phyloP scores from a whole-genome alignment of 2,113 vertebrate species.

The Ahaetulla prasina region DNA sequence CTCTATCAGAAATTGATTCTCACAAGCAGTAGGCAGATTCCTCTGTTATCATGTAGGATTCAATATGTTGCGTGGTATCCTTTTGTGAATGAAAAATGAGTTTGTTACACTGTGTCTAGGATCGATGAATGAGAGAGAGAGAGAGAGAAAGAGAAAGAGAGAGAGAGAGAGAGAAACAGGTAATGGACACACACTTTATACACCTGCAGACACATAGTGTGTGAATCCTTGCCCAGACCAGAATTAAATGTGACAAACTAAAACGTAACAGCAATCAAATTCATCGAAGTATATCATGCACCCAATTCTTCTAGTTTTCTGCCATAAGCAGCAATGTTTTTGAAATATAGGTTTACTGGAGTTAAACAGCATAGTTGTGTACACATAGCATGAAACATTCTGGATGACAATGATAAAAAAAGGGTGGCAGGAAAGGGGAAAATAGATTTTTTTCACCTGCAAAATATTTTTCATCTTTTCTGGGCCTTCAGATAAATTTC shows the following conservation, averaged over 20 bases:
- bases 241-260: neutral
- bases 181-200: neutral
- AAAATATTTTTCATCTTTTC: constrained; percentile 32
- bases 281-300: constrained; percentile 44
- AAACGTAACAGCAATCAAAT: neutral
- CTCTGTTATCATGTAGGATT: neutral
- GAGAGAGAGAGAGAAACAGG: neutral
- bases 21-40: neutral
- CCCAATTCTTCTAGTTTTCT: constrained; percentile 53
- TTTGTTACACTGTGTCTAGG: neutral
- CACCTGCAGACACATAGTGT: neutral
- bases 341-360: constrained; percentile 20
- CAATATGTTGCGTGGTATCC: neutral
- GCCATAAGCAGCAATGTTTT: constrained; percentile 23
- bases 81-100: neutral
- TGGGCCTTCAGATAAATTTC: constrained; percentile 37
- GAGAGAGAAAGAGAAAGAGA: neutral
- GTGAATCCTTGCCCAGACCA: neutral
- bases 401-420: constrained; percentile 32
- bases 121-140: neutral
- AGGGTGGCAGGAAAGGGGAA: constrained; percentile 11
- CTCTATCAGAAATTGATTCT: neutral
- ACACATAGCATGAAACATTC: constrained; percentile 40
- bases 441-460: constrained; percentile 8
- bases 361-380: constrained; percentile 35